Evolutionary conservation across 1,140 invertebrate species (phyloP).

Genomic region (Neotoxoptera formosana): DNA sequence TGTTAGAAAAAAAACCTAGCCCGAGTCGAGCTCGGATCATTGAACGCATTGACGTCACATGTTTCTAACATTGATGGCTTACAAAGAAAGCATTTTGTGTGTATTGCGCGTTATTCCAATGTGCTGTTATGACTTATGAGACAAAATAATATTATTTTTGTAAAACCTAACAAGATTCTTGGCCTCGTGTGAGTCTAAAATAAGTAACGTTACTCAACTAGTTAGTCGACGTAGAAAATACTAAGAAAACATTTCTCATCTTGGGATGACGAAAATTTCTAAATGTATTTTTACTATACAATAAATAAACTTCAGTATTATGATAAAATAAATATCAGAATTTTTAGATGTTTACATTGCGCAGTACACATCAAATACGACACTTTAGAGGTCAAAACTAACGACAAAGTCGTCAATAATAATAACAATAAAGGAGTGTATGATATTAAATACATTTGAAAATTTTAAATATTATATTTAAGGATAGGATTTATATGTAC

Average conservation of each 20-base stretch:
- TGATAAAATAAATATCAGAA: not conserved
- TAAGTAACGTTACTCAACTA: constrained; percentile 5
- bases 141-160: not conserved
- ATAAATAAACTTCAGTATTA: not conserved
- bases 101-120: not conserved
- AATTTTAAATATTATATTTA: not conserved
- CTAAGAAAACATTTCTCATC: not conserved
- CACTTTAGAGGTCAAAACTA: not conserved
- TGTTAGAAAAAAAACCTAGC: not conserved
- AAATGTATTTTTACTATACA: not conserved
- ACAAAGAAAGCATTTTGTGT: not conserved
- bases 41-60: not conserved
- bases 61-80: not conserved
- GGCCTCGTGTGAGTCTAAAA: not conserved
- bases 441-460: too few relatives aligned
- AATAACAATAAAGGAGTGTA: not conserved
- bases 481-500: not conserved
- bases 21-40: not conserved
- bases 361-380: not conserved
- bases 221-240: not conserved
- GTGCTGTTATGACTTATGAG: not conserved
- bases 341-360: not conserved
- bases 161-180: not conserved
- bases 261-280: not conserved
- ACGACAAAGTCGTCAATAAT: not conserved